Conservation (phyloP, 2,113 vertebrate species). For the Myrmecophaga tridactyla region DNA sequence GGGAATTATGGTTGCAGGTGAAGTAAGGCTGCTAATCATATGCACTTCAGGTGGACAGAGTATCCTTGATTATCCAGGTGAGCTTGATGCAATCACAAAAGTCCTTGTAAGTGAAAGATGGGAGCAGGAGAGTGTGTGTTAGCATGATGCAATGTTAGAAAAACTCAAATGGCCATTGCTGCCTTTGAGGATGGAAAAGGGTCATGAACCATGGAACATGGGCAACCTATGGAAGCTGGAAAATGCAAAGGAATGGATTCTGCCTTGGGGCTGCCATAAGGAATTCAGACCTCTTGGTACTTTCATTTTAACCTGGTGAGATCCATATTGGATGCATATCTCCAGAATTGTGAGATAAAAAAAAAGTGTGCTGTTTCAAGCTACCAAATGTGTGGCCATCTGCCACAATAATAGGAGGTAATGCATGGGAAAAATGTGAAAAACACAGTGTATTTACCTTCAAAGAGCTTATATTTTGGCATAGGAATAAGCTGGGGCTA, state of each 20-base stretch:
- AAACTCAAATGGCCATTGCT: not conserved
- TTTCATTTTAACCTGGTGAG: not conserved
- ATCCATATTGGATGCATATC: not conserved
- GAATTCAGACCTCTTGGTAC: not conserved
- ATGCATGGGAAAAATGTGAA: not conserved
- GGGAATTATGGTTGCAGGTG: not conserved
- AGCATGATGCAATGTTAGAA: not conserved
- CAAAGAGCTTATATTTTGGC: not conserved
- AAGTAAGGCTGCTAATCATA: not conserved
- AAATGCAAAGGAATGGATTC: not conserved
- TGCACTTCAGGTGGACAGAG: not conserved
- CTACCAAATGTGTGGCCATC: not conserved
- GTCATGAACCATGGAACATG: not conserved
- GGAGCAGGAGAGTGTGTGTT: not conserved
- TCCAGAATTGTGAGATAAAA: not conserved
- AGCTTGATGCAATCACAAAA: not conserved
- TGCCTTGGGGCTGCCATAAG: not conserved
- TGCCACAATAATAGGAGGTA: not conserved
- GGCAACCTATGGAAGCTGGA: not conserved
- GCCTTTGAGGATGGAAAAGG: not conserved
- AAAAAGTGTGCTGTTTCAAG: not conserved
- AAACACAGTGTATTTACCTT: not conserved
- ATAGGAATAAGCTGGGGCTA: not conserved
- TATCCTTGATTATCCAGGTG: not conserved
- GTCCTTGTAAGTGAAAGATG: no score